phyloP scores from a whole-genome alignment of 1,140 invertebrate species.

The Lanistes nyassanus region DNA sequence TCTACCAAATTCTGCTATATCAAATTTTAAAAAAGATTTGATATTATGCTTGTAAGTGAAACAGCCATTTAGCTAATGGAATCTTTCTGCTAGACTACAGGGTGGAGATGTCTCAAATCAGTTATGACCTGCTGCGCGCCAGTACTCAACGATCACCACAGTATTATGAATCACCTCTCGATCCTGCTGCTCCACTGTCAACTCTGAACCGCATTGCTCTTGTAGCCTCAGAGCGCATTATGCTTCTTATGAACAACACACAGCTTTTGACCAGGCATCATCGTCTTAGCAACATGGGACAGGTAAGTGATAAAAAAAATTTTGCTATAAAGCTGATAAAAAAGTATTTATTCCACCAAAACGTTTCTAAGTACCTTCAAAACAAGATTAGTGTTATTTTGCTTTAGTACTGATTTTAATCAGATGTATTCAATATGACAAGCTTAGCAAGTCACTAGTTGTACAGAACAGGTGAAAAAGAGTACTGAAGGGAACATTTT shows the following conservation, averaged over 20 bases:
- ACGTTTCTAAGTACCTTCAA: neutral
- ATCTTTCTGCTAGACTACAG: too few species aligned
- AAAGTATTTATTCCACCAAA: neutral
- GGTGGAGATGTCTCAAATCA: slow-evolving; percentile 25
- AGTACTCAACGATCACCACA: slow-evolving; percentile 17
- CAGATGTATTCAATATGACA: neutral
- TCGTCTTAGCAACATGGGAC: slow-evolving; percentile 46
- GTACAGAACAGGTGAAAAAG: too few species aligned
- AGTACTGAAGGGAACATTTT: too few species aligned
- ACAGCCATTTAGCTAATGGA: too few species aligned
- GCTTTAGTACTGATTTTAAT: neutral
- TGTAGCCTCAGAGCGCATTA: slow-evolving; percentile 52
- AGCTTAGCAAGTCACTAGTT: too few species aligned
- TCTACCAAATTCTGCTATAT: too few species aligned
- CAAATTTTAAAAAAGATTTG: too few species aligned
- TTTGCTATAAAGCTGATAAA: slow-evolving; percentile 5
- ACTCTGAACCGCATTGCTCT: slow-evolving; percentile 56
- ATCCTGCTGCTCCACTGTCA: slow-evolving; percentile 50
- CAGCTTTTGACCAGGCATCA: slow-evolving; percentile 44
- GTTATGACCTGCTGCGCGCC: slow-evolving; percentile 42
- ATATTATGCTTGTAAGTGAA: too few species aligned
- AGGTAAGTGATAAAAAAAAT: slow-evolving; percentile 36
- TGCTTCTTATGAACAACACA: slow-evolving; percentile 61
- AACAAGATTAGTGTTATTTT: neutral
- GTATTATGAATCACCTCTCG: slow-evolving; percentile 33